A percentile compares a stretch with the other conserved stretches of the same genome.
Evolutionary conservation across 2,797 vertebrate genomes (phyloP).

Genomic region (Sitta carolinensis): DNA sequence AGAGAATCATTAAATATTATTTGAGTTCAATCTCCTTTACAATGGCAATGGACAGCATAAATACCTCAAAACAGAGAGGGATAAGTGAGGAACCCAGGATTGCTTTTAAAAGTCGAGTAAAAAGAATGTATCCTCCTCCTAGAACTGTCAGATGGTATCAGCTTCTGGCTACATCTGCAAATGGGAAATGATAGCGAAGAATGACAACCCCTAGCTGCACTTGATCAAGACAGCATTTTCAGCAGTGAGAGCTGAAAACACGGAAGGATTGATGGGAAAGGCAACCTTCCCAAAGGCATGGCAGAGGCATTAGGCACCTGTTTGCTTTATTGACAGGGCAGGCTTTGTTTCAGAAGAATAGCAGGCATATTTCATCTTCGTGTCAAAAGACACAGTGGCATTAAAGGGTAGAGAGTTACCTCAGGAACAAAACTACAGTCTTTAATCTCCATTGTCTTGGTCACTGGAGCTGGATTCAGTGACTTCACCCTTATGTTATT

Average conservation of each 20-base stretch:
- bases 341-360: slow-evolving; percentile 42
- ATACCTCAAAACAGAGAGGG: neutral
- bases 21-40: neutral
- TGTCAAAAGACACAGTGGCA: slow-evolving; percentile 42
- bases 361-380: slow-evolving; percentile 44
- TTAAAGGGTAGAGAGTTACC: slow-evolving; percentile 44
- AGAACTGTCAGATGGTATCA: neutral
- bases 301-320: slow-evolving; percentile 40
- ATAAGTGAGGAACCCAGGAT: neutral
- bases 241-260: slow-evolving; percentile 35
- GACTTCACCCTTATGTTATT: neutral
- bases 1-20: neutral
- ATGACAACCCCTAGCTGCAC: neutral
- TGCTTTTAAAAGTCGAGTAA: neutral
- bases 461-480: slow-evolving; percentile 20
- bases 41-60: neutral
- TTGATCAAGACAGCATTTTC: slow-evolving; percentile 15
- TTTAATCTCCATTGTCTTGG: slow-evolving; percentile 42
- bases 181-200: neutral
- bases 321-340: slow-evolving; percentile 33
- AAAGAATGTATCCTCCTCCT: neutral
- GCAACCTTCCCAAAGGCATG: slow-evolving; percentile 24
- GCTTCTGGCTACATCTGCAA: neutral
- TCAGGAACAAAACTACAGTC: slow-evolving; percentile 6
- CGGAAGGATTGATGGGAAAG: neutral